phyloP scores from a whole-genome alignment of 1,140 invertebrate genomes.

The Archivesica marissinica region DNA sequence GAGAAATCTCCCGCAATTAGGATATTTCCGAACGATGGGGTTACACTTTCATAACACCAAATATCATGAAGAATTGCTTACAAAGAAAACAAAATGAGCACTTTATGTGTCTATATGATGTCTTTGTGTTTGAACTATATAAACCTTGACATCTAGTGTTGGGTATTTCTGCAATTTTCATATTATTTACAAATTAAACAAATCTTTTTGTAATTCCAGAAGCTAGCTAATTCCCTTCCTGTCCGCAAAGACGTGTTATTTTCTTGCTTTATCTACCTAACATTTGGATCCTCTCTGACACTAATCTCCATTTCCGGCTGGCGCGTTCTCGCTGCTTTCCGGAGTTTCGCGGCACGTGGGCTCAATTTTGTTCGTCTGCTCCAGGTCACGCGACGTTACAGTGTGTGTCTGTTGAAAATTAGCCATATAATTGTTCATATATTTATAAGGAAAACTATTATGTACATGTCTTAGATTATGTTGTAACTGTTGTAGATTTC shows the following conservation, averaged over 20 bases:
- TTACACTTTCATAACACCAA: background rate
- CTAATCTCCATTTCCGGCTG: slow-evolving; percentile 57
- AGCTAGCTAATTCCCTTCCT: slow-evolving; percentile 38
- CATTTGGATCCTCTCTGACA: slow-evolving; percentile 43
- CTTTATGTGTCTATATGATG: slow-evolving; percentile 9
- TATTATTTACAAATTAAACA: slow-evolving; percentile 48
- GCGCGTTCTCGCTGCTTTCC: slow-evolving; percentile 25
- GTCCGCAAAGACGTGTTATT: slow-evolving; percentile 33
- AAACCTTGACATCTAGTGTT: slow-evolving; percentile 16
- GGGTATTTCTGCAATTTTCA: background rate
- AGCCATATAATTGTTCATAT: slow-evolving; percentile 60
- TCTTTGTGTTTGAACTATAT: slow-evolving; percentile 22
- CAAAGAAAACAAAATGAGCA: slow-evolving; percentile 33
- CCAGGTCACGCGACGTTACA: slow-evolving; percentile 51
- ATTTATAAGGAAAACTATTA: slow-evolving; percentile 46
- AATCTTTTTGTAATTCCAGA: slow-evolving; percentile 19
- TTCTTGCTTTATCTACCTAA: slow-evolving; percentile 49
- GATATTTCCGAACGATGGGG: background rate
- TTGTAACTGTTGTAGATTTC: slow-evolving; percentile 53
- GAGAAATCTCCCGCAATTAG: too few species aligned
- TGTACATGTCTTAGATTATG: slow-evolving; percentile 53
- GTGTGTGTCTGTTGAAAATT: slow-evolving; percentile 54
- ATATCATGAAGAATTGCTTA: slow-evolving; percentile 14
- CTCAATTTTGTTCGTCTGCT: slow-evolving; percentile 42
- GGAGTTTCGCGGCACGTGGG: slow-evolving; percentile 52